Evolutionary conservation across 2,888 invertebrate genomes (phyloP).

Genomic region (Lomographa bimaculata): DNA sequence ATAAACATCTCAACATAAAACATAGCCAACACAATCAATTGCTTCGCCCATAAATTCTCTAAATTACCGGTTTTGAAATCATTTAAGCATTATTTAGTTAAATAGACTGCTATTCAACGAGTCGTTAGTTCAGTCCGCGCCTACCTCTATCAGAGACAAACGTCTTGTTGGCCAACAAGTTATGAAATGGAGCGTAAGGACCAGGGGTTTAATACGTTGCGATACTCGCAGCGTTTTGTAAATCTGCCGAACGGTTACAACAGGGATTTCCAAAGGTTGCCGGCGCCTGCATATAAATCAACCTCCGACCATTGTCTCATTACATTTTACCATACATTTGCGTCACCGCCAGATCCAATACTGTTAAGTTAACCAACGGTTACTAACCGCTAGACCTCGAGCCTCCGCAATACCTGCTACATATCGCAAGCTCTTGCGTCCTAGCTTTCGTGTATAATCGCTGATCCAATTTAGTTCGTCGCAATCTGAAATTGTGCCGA

Average conservation of each 20-base stretch:
- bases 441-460: slow-evolving; percentile 66
- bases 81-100: slow-evolving; percentile 12
- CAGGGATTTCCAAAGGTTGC: slow-evolving; percentile 47
- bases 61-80: slow-evolving; percentile 9
- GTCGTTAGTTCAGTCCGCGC: slow-evolving; percentile 30
- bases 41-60: slow-evolving; percentile 13
- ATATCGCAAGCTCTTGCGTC: slow-evolving; percentile 79
- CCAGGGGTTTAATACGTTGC: slow-evolving; percentile 55
- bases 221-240: slow-evolving; percentile 59
- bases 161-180: slow-evolving; percentile 53
- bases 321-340: slow-evolving; percentile 64
- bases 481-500: slow-evolving; percentile 8
- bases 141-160: slow-evolving; percentile 52
- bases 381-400: slow-evolving; percentile 55
- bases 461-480: slow-evolving; percentile 47
- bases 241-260: slow-evolving; percentile 64
- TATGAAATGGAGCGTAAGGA: slow-evolving; percentile 76
- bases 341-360: slow-evolving; percentile 65
- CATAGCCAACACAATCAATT: not conserved
- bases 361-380: slow-evolving; percentile 64
- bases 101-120: slow-evolving; percentile 2
- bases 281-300: slow-evolving; percentile 55
- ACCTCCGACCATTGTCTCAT: slow-evolving; percentile 50
- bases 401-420: slow-evolving; percentile 69
- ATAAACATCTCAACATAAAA: no score